Conservation (phyloP, 2,888 invertebrate genomes). For the Dyspetes luteomarginatus region DNA sequence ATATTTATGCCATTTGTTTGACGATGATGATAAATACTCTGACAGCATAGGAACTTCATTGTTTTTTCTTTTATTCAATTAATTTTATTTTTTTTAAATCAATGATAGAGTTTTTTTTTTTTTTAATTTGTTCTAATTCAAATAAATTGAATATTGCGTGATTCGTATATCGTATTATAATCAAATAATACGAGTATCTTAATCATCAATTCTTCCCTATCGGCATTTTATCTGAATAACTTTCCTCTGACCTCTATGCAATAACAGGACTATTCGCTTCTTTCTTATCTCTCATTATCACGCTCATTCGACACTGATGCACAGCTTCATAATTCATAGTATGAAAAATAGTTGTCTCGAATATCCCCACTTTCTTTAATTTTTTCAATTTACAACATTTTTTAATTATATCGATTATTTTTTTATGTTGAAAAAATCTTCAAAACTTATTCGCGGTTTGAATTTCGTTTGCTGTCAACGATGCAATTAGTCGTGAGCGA, state of each 20-base stretch:
- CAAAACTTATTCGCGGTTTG: neutral
- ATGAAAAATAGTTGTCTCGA: neutral
- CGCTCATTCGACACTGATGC: neutral
- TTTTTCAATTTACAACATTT: neutral
- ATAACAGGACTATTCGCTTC: neutral
- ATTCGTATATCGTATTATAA: neutral
- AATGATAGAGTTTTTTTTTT: neutral
- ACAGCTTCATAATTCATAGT: neutral
- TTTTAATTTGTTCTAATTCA: too few species aligned
- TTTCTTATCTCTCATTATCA: too few species aligned
- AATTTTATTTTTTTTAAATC: neutral
- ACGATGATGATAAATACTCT: slow-evolving; percentile 40
- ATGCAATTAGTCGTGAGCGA: slow-evolving; percentile 49
- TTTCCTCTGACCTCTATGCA: neutral
- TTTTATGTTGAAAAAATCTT: neutral
- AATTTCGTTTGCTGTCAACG: slow-evolving; percentile 10
- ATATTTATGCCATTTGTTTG: slow-evolving; percentile 39
- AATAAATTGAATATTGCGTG: neutral
- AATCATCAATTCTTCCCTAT: neutral
- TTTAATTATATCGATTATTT: neutral
- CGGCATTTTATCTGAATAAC: neutral
- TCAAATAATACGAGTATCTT: neutral
- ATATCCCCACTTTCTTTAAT: neutral
- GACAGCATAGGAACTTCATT: slow-evolving; percentile 65
- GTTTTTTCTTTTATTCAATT: slow-evolving; percentile 1